phyloP scores from a whole-genome alignment of 2,113 vertebrate genomes.

The Phocoena phocoena region DNA sequence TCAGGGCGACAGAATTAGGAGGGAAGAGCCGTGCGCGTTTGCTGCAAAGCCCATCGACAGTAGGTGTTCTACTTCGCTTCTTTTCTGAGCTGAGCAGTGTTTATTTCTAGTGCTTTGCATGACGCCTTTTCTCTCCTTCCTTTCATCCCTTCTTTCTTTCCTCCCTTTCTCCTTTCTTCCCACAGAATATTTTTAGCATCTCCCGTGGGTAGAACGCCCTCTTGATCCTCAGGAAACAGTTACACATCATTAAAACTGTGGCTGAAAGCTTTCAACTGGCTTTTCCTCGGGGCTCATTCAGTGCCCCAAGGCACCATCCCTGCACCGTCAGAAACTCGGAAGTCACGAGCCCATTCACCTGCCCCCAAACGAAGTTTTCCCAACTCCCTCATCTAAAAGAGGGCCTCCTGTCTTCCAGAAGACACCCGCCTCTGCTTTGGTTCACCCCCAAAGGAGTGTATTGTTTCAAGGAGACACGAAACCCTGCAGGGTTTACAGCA shows the following conservation, averaged over 20 bases:
- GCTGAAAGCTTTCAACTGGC: not conserved
- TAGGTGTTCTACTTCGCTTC: not conserved
- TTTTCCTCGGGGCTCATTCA: not conserved
- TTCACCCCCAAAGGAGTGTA: not conserved
- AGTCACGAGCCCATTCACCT: not conserved
- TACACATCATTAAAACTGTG: not conserved
- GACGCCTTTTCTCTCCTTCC: not conserved
- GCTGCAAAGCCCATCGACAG: no score
- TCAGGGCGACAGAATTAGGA: rapidly evolving
- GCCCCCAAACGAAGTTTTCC: not conserved
- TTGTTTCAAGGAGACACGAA: not conserved
- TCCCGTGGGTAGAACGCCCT: not conserved
- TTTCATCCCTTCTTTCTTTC: not conserved
- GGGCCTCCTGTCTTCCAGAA: not conserved
- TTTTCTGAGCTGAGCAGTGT: not conserved
- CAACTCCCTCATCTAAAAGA: not conserved
- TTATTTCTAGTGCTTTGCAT: not conserved
- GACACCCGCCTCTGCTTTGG: rapidly evolving
- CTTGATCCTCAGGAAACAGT: not conserved
- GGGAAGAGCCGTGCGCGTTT: not conserved
- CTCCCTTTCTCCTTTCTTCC: not conserved
- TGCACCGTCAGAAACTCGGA: not conserved
- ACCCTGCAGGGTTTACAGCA: not conserved
- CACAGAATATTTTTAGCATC: not conserved
- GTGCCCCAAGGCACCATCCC: not conserved